A percentile compares a stretch with the other conserved stretches of the same genome.
Conservation (phyloP, 2,888 invertebrate species). For the Salticus scenicus region DNA sequence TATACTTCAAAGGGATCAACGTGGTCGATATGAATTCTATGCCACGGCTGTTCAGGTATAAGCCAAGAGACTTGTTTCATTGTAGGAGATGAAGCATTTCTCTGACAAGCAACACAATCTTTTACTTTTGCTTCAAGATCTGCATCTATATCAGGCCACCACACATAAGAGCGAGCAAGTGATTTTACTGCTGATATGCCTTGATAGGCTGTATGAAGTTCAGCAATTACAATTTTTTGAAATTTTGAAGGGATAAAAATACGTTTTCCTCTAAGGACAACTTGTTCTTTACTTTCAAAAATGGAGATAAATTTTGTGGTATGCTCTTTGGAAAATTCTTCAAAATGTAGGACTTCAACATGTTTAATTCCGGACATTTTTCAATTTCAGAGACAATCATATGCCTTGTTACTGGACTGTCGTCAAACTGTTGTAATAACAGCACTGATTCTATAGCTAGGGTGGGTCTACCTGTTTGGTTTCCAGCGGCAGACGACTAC, state of each 20-base stretch:
- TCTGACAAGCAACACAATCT: conserved; percentile 71
- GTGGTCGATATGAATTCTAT: conserved; percentile 75
- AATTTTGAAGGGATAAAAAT: background rate
- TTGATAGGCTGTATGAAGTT: background rate
- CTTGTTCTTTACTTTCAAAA: background rate
- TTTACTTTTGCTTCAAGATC: conserved; percentile 2
- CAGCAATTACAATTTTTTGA: background rate
- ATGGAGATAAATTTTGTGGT: background rate
- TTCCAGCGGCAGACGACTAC: conserved; percentile 72
- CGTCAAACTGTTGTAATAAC: too few species aligned
- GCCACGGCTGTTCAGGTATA: conserved; percentile 55
- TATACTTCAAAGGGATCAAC: conserved; percentile 73
- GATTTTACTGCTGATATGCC: background rate
- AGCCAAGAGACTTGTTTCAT: background rate
- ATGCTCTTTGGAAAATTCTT: background rate
- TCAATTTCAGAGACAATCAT: background rate
- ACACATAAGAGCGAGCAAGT: background rate
- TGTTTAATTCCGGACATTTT: background rate
- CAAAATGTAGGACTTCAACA: background rate
- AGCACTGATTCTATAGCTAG: too few species aligned
- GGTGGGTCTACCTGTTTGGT: too few species aligned
- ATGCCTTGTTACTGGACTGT: background rate
- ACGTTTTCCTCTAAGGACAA: background rate
- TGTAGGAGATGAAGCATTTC: background rate
- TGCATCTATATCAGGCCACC: background rate